These are phyloP conservation scores for Myocastor coypus DNA, from an alignment of 2,113 vertebrate species.

Conservation along the genomic window DNA sequence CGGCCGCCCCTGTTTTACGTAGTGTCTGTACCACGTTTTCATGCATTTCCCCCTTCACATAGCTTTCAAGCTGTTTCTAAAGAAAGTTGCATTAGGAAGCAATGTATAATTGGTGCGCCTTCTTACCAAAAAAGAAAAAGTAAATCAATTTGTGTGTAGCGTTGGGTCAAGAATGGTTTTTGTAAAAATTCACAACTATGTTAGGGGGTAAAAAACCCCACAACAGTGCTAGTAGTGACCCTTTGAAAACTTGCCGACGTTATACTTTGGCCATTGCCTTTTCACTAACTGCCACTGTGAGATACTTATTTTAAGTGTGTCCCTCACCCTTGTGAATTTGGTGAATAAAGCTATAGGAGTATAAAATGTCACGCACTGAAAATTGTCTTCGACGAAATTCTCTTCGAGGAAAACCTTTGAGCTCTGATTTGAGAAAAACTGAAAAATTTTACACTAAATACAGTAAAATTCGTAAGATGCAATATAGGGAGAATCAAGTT, in stretches of 20 bases:
- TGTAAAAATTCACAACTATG: background rate
- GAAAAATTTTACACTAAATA: background rate
- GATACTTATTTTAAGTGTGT: slow-evolving; percentile 1
- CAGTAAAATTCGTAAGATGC: background rate
- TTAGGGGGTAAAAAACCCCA: background rate
- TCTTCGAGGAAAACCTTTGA: background rate
- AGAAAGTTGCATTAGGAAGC: background rate
- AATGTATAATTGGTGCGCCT: background rate
- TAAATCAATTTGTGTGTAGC: background rate
- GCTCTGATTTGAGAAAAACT: slow-evolving; percentile 32
- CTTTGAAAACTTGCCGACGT: background rate
- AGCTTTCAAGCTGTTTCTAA: background rate
- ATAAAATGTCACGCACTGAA: background rate
- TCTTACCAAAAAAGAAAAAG: background rate
- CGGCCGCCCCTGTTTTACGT: background rate
- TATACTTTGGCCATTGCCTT: background rate
- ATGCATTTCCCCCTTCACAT: background rate
- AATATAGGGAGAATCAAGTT: background rate
- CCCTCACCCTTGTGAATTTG: background rate
- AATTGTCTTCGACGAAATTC: too few relatives aligned
- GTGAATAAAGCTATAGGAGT: background rate
- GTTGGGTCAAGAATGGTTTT: background rate
- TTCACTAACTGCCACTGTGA: background rate
- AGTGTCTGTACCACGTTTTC: background rate
- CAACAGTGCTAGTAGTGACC: background rate